These are phyloP conservation scores for Eospalax fontanierii DNA, from an alignment of 2,797 vertebrate genomes.

Conservation along the genomic window DNA sequence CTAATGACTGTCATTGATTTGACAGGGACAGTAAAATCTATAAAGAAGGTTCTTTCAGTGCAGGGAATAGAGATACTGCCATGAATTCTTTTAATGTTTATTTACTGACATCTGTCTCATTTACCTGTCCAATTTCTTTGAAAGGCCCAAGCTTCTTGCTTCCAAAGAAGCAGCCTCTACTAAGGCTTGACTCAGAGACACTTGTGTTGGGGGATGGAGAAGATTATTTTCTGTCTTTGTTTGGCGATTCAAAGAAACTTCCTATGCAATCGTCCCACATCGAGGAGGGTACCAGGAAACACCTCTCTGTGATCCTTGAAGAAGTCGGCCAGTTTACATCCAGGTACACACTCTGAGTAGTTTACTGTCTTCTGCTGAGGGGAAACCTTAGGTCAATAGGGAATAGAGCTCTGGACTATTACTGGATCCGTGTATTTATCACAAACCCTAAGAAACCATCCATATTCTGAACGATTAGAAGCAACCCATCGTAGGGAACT, in stretches of 20 bases:
- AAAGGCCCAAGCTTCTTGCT: conserved; percentile 2
- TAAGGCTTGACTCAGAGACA: neutral
- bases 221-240: conserved; percentile 78
- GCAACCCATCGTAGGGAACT: neutral
- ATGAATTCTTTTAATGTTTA: neutral
- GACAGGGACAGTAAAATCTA: conserved; percentile 60
- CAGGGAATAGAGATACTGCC: neutral
- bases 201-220: conserved; percentile 63
- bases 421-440: neutral
- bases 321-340: conserved; percentile 72
- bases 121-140: conserved; percentile 56
- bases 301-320: conserved; percentile 63
- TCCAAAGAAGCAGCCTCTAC: neutral
- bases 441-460: neutral
- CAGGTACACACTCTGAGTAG: conserved; percentile 79
- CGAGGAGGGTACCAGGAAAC: conserved; percentile 37
- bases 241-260: conserved; percentile 65
- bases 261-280: accelerated
- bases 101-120: conserved; percentile 62
- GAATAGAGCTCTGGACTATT: conserved; percentile 21
- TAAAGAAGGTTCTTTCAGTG: conserved; percentile 58
- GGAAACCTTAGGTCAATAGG: neutral
- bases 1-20: conserved; percentile 62
- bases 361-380: neutral
- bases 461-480: conserved; percentile 10